phyloP scores from a whole-genome alignment of 2,113 vertebrate species.

The Muntiacus reevesi region DNA sequence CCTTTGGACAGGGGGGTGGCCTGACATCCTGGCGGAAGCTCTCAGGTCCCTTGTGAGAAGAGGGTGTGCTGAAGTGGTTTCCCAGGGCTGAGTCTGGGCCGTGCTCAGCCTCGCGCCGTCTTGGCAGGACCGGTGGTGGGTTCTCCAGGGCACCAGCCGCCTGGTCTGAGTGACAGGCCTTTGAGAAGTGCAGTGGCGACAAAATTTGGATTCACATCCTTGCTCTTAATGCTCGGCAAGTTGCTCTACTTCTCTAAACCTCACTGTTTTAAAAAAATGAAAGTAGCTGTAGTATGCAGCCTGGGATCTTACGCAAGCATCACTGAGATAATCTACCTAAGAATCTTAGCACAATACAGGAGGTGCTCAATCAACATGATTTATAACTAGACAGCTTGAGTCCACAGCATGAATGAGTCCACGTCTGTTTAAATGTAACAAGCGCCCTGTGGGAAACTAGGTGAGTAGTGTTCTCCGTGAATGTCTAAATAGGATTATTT shows the following conservation, averaged over 20 bases:
- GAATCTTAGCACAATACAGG: background rate
- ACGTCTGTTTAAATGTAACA: fast-evolving
- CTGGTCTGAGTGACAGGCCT: background rate
- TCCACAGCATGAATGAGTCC: background rate
- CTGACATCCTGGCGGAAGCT: background rate
- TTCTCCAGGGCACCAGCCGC: fast-evolving
- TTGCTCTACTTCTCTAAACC: background rate
- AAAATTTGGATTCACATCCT: background rate
- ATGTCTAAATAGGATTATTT: background rate
- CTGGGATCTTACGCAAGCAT: fast-evolving
- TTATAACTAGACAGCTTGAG: fast-evolving
- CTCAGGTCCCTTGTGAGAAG: background rate
- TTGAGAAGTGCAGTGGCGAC: fast-evolving
- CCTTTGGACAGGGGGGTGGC: background rate
- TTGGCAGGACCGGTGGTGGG: fast-evolving
- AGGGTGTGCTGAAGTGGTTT: fast-evolving
- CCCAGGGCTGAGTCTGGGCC: background rate
- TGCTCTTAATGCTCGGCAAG: background rate
- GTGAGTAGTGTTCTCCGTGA: background rate
- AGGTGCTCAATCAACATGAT: fast-evolving
- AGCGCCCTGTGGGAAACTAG: fast-evolving
- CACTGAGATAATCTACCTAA: fast-evolving
- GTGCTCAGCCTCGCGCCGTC: fast-evolving
- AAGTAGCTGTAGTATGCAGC: fast-evolving
- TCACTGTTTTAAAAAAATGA: background rate